phyloP scores from a whole-genome alignment of 2,113 vertebrate species.

The Marcusenius ussheri region DNA sequence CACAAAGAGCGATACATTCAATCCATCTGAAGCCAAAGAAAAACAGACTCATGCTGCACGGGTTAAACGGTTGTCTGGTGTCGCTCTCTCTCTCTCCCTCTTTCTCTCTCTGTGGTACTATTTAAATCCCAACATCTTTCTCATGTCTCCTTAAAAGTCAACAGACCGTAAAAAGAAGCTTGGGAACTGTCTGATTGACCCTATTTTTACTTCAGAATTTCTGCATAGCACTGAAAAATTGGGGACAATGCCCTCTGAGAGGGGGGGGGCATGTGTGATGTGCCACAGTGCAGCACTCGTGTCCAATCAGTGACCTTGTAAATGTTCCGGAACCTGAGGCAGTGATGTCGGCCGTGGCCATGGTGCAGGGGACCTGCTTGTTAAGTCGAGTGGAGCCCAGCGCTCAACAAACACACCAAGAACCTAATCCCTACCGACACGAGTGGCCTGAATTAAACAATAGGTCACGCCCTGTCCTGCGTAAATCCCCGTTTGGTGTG shows the following conservation, averaged over 20 bases:
- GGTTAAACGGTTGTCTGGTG: background rate
- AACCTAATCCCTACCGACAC: background rate
- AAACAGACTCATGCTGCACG: background rate
- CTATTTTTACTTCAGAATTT: conserved; percentile 6
- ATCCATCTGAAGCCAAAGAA: background rate
- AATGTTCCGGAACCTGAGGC: background rate
- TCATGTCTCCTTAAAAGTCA: conserved; percentile 10
- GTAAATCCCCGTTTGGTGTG: background rate
- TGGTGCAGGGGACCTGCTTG: background rate
- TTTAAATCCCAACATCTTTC: background rate
- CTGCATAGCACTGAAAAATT: background rate
- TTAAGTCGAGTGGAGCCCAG: background rate
- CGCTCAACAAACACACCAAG: background rate
- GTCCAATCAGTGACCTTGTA: background rate
- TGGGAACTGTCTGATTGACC: background rate
- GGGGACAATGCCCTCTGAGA: background rate
- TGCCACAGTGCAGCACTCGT: background rate
- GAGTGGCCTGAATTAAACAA: background rate
- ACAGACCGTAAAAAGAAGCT: conserved; percentile 3
- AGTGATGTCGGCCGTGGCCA: background rate
- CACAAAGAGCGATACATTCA: background rate
- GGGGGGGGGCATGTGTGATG: background rate
- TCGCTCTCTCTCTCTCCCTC: background rate
- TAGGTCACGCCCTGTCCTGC: background rate
- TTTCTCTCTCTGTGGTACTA: background rate